A percentile compares a stretch with the other conserved stretches of the same genome.
Conservation (phyloP, 2,888 invertebrate genomes). For the Abscondita cerata region DNA sequence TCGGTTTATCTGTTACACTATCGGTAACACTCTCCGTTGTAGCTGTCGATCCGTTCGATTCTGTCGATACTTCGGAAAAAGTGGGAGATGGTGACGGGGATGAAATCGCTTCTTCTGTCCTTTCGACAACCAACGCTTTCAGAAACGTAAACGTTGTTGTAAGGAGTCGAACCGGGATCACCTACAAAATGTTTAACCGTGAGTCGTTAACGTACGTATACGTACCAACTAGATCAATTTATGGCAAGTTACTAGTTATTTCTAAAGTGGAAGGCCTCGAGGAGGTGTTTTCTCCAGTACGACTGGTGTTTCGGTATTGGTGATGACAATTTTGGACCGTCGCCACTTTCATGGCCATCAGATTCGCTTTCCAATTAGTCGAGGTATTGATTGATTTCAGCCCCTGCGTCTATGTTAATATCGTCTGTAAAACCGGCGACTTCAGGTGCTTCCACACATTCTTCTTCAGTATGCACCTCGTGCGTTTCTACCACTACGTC, state of each 20-base stretch:
- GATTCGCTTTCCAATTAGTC: conserved; percentile 50
- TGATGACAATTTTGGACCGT: not conserved
- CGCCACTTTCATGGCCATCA: conserved; percentile 36
- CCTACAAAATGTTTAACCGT: too few species aligned
- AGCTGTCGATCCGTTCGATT: conserved; percentile 40
- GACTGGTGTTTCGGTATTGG: not conserved
- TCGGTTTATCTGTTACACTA: conserved; percentile 16
- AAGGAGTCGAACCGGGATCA: conserved; percentile 58
- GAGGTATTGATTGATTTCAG: conserved; percentile 52
- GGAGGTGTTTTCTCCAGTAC: not conserved
- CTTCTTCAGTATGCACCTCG: not conserved
- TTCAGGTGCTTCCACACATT: not conserved
- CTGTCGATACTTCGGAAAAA: conserved; percentile 45
- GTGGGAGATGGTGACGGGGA: conserved; percentile 53
- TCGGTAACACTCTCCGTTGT: conserved; percentile 36
- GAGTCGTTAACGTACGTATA: not conserved
- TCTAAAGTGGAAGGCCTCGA: conserved; percentile 19
- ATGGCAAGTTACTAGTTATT: conserved; percentile 13
- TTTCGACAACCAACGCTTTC: conserved; percentile 42
- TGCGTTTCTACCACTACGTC: not conserved
- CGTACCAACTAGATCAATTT: conserved; percentile 25
- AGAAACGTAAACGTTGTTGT: conserved; percentile 56
- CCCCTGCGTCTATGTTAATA: conserved; percentile 53
- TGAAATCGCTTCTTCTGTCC: conserved; percentile 41
- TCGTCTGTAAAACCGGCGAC: conserved; percentile 18